Evolutionary conservation across 1,140 invertebrate species (phyloP), one percentile per base, ranked within the genome.

Genomic region (Drosophila sp.): DNA sequence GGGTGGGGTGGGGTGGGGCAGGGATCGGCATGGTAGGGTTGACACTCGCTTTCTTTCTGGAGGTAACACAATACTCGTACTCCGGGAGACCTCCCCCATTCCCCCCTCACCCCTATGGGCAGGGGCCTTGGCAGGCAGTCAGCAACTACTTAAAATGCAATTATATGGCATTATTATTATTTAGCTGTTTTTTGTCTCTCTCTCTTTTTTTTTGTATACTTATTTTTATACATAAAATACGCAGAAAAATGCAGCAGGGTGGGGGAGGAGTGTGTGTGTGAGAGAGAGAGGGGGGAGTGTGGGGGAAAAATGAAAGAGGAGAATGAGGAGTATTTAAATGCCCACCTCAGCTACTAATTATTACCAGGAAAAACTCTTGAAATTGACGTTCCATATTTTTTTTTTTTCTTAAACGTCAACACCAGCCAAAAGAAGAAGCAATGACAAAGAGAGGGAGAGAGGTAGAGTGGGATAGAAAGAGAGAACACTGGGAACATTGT

Each of bases 341-440:
- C 89, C 89, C 89, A 91, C 89, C 89, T 91, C 89, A 90, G 89
- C 84, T 90, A 91, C 89, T 91, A 91, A 91, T 91, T 91, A 91
- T 91, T 91, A 91, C 89, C 89, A 91, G 84, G 89, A 91, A 91
- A 91, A 91, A 90, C 79, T 70, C 89, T 91, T 91, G 72, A 91
- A 89, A 91, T 91, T 91, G 89, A 91, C 89, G 89, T 91, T 91
- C 85, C 86, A 90, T 90, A 87, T 90, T 90, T 78, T 90, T 90
- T 75, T 84, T 67, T 56, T 56, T 79, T 55, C 73, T 71, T 69
- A 72, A 72, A 73, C 70, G 80, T 89, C 84, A 89, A 87, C 84
- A 82, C 69, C 79, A 66, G 35, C n/a, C 17, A 44, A 25, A 47
- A 33, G 32, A 29, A 10, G 57, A 25, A 60, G 30, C 40, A 23